phyloP scores from a whole-genome alignment of 2,113 vertebrate species.

The Charina bottae region DNA sequence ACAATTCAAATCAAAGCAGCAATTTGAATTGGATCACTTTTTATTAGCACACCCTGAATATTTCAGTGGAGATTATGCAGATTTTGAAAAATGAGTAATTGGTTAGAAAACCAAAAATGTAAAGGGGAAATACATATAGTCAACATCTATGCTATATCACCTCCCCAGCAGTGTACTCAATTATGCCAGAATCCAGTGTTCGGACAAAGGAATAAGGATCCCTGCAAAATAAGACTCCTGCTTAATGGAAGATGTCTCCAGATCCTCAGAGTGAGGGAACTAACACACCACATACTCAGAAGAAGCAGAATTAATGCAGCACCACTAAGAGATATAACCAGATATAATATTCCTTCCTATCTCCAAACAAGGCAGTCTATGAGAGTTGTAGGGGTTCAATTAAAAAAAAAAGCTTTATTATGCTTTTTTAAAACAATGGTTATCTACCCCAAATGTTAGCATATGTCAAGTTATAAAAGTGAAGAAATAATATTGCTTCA shows the following conservation, averaged over 20 bases:
- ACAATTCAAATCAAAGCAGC: neutral
- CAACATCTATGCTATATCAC: neutral
- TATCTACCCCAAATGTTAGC: neutral
- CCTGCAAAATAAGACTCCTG: neutral
- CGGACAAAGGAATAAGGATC: neutral
- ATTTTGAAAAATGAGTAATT: neutral
- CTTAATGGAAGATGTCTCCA: neutral
- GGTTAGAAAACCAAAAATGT: neutral
- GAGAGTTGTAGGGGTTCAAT: neutral
- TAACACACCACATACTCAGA: neutral
- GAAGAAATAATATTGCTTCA: neutral
- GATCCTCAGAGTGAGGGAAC: neutral
- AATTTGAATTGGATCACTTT: neutral
- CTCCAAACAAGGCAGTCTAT: neutral
- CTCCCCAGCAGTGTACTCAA: neutral
- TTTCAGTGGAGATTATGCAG: neutral
- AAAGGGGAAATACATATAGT: neutral
- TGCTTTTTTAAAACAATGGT: neutral
- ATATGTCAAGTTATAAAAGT: conserved; percentile 14
- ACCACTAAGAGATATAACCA: neutral
- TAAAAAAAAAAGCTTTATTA: neutral
- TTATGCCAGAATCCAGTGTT: neutral
- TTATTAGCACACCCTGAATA: neutral
- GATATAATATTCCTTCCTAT: neutral
- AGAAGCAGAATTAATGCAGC: neutral